Percentiles rank a stretch among this genome's conserved stretches.
phyloP scores from a whole-genome alignment of 2,888 invertebrate species.

The Neoascia interrupta region DNA sequence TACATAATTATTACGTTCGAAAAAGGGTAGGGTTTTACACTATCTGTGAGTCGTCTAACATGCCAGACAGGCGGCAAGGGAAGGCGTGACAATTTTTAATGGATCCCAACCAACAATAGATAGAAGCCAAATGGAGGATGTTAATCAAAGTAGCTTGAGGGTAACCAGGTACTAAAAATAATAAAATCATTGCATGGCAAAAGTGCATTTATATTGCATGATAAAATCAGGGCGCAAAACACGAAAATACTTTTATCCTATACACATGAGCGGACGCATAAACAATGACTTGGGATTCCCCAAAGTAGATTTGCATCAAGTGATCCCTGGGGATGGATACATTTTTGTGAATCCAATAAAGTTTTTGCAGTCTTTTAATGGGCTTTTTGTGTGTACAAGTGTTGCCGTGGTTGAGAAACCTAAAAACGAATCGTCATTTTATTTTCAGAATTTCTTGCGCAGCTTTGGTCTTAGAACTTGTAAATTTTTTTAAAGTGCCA shows the following conservation, averaged over 20 bases:
- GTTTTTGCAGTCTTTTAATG: slow-evolving; percentile 27
- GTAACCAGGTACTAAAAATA: neutral
- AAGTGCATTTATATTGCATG: slow-evolving; percentile 32
- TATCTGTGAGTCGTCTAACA: neutral
- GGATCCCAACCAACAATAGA: no score
- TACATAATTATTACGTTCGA: no score
- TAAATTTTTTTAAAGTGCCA: no score
- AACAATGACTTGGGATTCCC: slow-evolving; percentile 46
- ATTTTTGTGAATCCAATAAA: slow-evolving; percentile 39
- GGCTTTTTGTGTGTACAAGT: slow-evolving; percentile 16
- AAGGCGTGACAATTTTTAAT: slow-evolving; percentile 3
- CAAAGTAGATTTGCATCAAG: slow-evolving; percentile 30
- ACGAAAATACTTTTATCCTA: slow-evolving; percentile 31
- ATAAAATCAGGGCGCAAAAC: slow-evolving; percentile 29
- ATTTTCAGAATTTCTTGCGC: no score
- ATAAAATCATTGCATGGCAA: neutral
- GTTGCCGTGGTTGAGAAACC: slow-evolving; percentile 14
- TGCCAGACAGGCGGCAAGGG: neutral
- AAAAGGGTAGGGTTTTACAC: no score
- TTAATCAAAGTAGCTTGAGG: no score
- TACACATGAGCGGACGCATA: slow-evolving; percentile 17
- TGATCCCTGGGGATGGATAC: slow-evolving; percentile 42
- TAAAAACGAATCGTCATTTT: no score
- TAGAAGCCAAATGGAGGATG: no score
- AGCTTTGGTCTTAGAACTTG: no score